Conservation (phyloP, 1,140 invertebrate species). For the Artemia franciscana region DNA sequence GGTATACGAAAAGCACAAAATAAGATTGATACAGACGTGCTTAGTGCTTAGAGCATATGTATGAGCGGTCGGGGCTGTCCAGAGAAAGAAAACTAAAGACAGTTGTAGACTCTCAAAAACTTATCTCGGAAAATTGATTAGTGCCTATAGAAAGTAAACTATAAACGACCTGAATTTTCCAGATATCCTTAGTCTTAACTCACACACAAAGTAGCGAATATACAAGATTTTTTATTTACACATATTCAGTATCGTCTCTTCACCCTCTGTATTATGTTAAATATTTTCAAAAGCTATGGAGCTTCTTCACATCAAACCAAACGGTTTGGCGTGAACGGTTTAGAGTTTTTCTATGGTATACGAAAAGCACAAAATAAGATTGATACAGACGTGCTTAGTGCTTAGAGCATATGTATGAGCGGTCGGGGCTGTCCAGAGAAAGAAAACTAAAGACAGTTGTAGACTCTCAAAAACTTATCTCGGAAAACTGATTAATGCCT, state of each 20-base stretch:
- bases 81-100: neutral
- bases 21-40: neutral
- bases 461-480: neutral
- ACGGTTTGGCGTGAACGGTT: neutral
- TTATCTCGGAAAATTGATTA: neutral
- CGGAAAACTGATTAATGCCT: neutral
- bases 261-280: too few relatives aligned
- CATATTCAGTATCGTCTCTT: too few relatives aligned
- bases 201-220: too few relatives aligned
- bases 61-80: neutral
- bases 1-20: neutral
- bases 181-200: too few relatives aligned
- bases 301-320: too few relatives aligned
- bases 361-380: neutral
- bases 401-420: neutral
- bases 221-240: too few relatives aligned
- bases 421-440: neutral
- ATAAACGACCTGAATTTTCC: neutral
- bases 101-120: neutral
- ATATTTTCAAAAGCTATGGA: too few relatives aligned
- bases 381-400: neutral
- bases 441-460: neutral
- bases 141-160: neutral
- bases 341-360: neutral
- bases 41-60: neutral